Percentiles rank a stretch among this genome's conserved stretches.
phyloP scores from a whole-genome alignment of 2,888 invertebrate species.

The Melinaea menophilus region DNA sequence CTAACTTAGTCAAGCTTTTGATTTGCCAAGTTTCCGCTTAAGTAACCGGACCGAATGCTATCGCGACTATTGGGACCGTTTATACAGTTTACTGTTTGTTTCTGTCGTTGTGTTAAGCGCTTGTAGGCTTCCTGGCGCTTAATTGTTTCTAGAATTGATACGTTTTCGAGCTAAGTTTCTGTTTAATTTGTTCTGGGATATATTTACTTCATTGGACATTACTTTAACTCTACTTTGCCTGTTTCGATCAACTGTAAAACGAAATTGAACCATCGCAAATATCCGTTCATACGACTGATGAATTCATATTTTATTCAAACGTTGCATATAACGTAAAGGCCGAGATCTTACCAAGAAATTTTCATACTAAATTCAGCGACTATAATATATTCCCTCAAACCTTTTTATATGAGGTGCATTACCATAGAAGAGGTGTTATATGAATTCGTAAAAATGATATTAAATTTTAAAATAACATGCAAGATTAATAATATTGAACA shows the following conservation, averaged over 20 bases:
- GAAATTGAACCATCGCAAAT: conserved; percentile 7
- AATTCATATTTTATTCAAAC: conserved; percentile 72
- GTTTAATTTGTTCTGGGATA: neutral
- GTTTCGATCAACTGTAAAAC: neutral
- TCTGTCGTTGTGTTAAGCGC: conserved; percentile 15
- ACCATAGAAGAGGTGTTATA: conserved; percentile 2
- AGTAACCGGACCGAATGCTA: conserved; percentile 42
- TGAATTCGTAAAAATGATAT: neutral
- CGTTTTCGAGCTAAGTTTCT: neutral
- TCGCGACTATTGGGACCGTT: conserved; percentile 36
- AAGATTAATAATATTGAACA: conserved; percentile 50
- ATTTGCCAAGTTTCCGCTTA: conserved; percentile 57
- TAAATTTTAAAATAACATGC: conserved; percentile 1
- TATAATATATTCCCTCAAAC: conserved; percentile 37
- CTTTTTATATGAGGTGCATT: neutral
- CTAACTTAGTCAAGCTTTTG: conserved; percentile 54
- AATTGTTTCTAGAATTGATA: conserved; percentile 11
- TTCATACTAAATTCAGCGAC: conserved; percentile 43
- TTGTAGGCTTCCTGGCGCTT: conserved; percentile 16
- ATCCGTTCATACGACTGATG: conserved; percentile 63
- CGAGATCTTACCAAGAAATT: conserved; percentile 36
- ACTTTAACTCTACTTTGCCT: neutral
- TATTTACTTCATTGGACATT: neutral
- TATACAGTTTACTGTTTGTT: conserved; percentile 28
- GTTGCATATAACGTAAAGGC: conserved; percentile 49